Evolutionary conservation across 2,797 vertebrate genomes (phyloP), one percentile per base, ranked within the genome.

Genomic region (Phalloptychus januarius): DNA sequence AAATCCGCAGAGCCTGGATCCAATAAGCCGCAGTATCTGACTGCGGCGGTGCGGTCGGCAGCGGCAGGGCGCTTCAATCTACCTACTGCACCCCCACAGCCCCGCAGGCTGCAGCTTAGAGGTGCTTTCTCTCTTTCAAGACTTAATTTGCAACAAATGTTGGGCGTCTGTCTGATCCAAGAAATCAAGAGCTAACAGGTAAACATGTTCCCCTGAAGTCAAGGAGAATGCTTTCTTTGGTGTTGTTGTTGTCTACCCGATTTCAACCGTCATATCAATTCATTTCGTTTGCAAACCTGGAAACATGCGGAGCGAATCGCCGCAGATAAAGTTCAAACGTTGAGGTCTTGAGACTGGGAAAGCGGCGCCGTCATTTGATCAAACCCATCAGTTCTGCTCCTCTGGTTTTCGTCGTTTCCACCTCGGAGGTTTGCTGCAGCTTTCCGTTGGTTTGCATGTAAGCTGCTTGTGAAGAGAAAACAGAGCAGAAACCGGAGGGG

Each of bases 1-100:
- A 91, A 91, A 96, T 96, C 96, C 96, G 79, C 93, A 89, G 89
- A 95, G 96, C 96, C 98, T 98, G 97, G 97, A 96, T 97, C 96
- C 97, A 98, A 98, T 99, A 97, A 98, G 94, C 95, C 90, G 86
- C 95, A 95, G 95, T 96, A 91, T 91, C 91, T 88, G 95, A 96
- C 95, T 96, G 96, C 94, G 96, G 97, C 94, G 94, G 95, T 96
- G 97, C 93, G 97, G 97, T 97, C 96, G 92, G 90, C 91, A 92
- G 86, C 83, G 95, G 94, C 96, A 95, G 95, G 95, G 93, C 95
- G 95, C 96, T 95, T 94, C 92, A 91, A 92, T 96, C 95, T 96
- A 97, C 97, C 96, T 97, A 97, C 94, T 91, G 87, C 93, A 85
- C 81, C 75, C 82, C 83, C 85, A 12, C 13, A 23, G 45, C 76